Evolutionary conservation across 2,113 vertebrate species (phyloP), one percentile per base, ranked within the genome.

Genomic region (Limanda limanda): DNA sequence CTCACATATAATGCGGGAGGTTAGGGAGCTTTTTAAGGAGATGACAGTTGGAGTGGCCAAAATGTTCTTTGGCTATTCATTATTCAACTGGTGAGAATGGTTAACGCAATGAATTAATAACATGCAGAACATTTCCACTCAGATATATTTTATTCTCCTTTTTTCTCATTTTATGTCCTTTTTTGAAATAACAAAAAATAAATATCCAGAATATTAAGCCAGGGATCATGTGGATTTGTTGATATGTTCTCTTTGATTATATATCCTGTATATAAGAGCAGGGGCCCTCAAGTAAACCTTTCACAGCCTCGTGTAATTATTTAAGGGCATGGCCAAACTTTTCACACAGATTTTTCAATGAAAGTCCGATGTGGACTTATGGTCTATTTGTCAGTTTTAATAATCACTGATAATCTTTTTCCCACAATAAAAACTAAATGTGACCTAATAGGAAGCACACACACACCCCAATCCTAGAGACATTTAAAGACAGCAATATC

Each of bases 71-170:
- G 56, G 63, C 77, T 90, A 94, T 92, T 81, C 83, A 93, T 93
- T 92, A 93, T 91, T 94, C 76, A 94, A 75, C 74, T 77, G 45
- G 74, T 80, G 76, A 84, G 81, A 89, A 90, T 89, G 83, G 86
- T 86, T 72, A 87, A 76, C 62, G 52, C 27, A 61, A 91, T 91
- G 68, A 90, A 93, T 90, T 83, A 91, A 72, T 90, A 90, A 91
- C 74, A 84, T 51, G 40, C 4, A 35, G 21, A 25, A 75, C 74
- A 69, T 85, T 71, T 85, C 63, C 54, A 58, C 61, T 31, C 52
- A 58, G 56, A 83, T 51, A 45, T 42, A 25, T 64, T 64, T 85
- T 63, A 68, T 18, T 67, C 35, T 23, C 48, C 51, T 45, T 68
- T 10, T 21, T 48, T 23, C 5, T 54, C 1, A 2, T 52, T 57